Conservation (phyloP, 1,140 invertebrate species). For the Drosophila malerkotliana region DNA sequence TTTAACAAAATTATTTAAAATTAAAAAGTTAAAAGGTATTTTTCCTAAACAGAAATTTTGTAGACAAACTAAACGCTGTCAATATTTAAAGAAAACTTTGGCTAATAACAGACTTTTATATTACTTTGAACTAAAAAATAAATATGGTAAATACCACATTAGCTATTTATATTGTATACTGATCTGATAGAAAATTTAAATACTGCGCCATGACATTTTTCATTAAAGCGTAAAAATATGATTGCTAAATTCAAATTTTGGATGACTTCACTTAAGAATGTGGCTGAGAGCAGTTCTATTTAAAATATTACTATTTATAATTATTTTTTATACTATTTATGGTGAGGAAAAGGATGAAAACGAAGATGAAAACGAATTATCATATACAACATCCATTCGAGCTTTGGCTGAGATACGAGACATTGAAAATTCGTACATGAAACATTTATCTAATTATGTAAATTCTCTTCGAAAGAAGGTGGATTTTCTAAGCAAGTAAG, state of each 20-base stretch:
- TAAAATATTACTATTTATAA: background rate
- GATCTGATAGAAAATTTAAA: background rate
- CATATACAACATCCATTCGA: constrained; percentile 28
- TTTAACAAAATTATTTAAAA: background rate
- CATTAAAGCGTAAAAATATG: background rate
- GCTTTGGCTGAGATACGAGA: constrained; percentile 23
- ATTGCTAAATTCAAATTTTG: background rate
- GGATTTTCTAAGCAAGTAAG: constrained; percentile 10
- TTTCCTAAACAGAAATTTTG: no score
- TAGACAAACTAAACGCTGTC: no score
- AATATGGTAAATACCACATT: no score
- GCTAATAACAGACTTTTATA: no score
- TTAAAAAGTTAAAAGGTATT: background rate
- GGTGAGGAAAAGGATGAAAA: background rate
- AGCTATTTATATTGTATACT: no score
- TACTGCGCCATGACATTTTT: background rate
- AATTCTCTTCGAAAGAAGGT: constrained; percentile 9
- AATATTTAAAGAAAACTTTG: no score
- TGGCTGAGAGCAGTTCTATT: background rate
- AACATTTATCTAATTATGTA: constrained; percentile 12
- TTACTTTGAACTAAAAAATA: no score
- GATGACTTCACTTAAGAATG: background rate
- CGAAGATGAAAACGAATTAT: background rate
- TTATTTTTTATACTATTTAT: background rate
- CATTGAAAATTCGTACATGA: constrained; percentile 34